Evolutionary conservation across 2,888 invertebrate genomes (phyloP).

Genomic region (Morpho achilles): DNA sequence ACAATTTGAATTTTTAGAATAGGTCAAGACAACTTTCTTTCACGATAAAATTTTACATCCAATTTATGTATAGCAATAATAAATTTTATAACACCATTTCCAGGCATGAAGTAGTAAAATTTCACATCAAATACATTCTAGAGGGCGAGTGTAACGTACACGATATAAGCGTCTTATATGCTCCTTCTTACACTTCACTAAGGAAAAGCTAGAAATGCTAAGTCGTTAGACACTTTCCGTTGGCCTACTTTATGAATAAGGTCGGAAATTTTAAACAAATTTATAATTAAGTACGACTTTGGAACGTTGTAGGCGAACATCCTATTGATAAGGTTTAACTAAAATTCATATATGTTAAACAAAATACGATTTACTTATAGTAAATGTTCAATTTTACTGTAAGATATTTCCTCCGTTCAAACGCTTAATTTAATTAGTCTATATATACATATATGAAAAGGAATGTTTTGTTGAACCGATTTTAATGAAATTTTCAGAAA

Average conservation of each 20-base stretch:
- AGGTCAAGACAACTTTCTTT: neutral
- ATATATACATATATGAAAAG: too few species aligned
- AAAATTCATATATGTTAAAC: too few species aligned
- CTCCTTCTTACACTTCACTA: slow-evolving; percentile 15
- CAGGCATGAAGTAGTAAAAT: slow-evolving; percentile 19
- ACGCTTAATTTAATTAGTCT: too few species aligned
- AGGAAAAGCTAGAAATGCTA: slow-evolving; percentile 20
- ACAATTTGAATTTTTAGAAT: neutral
- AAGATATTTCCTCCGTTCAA: too few species aligned
- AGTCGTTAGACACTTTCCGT: slow-evolving; percentile 22
- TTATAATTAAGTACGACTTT: too few species aligned
- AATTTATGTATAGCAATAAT: slow-evolving; percentile 11
- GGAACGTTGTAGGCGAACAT: too few species aligned
- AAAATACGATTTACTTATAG: too few species aligned
- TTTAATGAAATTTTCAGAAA: too few species aligned
- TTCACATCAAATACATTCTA: slow-evolving; percentile 15
- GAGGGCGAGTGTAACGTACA: slow-evolving; percentile 5
- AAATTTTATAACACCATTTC: slow-evolving; percentile 15
- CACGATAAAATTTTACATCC: slow-evolving; percentile 2
- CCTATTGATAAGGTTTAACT: too few species aligned
- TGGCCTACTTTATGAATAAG: slow-evolving; percentile 21
- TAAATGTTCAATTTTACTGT: too few species aligned
- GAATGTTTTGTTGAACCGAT: too few species aligned
- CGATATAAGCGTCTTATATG: slow-evolving; percentile 19
- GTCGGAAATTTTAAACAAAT: slow-evolving; percentile 5